Percentiles rank a stretch among this genome's conserved stretches.
Conservation (phyloP, 2,888 invertebrate species). For the Leptopilina syphax region DNA sequence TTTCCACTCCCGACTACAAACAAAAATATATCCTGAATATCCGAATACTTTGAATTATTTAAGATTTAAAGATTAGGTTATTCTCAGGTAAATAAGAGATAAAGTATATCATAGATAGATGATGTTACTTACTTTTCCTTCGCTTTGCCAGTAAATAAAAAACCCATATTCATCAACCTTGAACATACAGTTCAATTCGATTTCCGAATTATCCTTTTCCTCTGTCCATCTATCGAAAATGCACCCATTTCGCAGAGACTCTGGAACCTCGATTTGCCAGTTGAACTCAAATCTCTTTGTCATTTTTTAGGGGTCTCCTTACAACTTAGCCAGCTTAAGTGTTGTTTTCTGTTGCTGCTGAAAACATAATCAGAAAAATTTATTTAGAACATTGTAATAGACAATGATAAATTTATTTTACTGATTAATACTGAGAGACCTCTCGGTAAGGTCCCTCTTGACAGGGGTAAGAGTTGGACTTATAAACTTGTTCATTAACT, state of each 20-base stretch:
- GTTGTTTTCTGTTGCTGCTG: constrained; percentile 33
- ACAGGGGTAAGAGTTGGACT: no score
- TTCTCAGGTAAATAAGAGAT: no score
- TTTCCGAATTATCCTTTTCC: constrained; percentile 94
- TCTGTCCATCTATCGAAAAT: constrained; percentile 99
- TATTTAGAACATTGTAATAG: not conserved
- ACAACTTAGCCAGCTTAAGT: constrained; percentile 29
- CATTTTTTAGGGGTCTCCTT: constrained; percentile 80
- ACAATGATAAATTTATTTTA: no score
- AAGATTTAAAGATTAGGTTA: no score
- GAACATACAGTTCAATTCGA: constrained; percentile 92
- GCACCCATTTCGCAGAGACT: constrained; percentile 89
- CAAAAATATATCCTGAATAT: no score
- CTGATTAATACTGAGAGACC: no score
- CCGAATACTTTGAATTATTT: no score
- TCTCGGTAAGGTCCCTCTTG: no score
- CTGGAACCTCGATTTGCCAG: constrained; percentile 97
- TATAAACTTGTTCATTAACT: no score
- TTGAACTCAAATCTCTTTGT: constrained; percentile 99
- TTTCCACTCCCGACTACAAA: no score
- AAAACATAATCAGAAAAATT: constrained; percentile 17
- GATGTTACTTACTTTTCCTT: constrained; percentile 85
- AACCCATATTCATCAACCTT: constrained; percentile 98
- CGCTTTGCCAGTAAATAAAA: constrained; percentile 99
- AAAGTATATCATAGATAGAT: no score